These are phyloP conservation scores for Mylabris phalerata DNA, from an alignment of 1,140 invertebrate genomes.

Conservation along the genomic window DNA sequence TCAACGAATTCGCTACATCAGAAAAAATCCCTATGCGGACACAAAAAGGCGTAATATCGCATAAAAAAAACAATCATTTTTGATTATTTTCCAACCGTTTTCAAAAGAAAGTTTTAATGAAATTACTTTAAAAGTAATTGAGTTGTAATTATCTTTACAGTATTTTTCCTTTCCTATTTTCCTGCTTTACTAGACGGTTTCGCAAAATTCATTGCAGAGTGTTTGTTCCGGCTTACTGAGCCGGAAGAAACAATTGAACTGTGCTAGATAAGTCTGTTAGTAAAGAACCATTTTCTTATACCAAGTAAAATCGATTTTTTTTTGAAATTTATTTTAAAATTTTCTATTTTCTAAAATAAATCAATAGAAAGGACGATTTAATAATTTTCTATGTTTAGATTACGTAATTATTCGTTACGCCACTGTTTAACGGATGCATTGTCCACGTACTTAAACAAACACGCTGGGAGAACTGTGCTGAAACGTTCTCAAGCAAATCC, in stretches of 20 bases:
- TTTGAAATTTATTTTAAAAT: background rate
- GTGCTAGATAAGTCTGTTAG: conserved; percentile 27
- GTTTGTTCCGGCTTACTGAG: conserved; percentile 32
- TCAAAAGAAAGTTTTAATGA: background rate
- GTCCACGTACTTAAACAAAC: conserved; percentile 34
- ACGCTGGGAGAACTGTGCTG: conserved; percentile 31
- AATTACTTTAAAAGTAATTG: background rate
- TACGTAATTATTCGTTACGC: background rate
- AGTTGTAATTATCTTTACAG: conserved; percentile 11
- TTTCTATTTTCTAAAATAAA: no score
- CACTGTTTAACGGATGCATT: conserved; percentile 30
- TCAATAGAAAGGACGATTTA: background rate
- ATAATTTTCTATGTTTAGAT: background rate
- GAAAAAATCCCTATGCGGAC: no score
- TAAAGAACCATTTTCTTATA: conserved; percentile 8
- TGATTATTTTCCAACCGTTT: no score
- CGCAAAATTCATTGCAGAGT: conserved; percentile 20
- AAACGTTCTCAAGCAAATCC: conserved; percentile 33
- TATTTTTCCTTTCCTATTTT: conserved; percentile 14
- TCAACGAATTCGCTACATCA: no score
- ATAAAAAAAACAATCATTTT: background rate
- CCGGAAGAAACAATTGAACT: conserved; percentile 32
- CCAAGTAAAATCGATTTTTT: conserved; percentile 1
- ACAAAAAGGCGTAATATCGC: no score
- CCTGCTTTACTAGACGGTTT: conserved; percentile 14